A percentile compares a stretch with the other conserved stretches of the same genome.
phyloP scores from a whole-genome alignment of 2,113 vertebrate species.

The Vanacampus margaritifer region DNA sequence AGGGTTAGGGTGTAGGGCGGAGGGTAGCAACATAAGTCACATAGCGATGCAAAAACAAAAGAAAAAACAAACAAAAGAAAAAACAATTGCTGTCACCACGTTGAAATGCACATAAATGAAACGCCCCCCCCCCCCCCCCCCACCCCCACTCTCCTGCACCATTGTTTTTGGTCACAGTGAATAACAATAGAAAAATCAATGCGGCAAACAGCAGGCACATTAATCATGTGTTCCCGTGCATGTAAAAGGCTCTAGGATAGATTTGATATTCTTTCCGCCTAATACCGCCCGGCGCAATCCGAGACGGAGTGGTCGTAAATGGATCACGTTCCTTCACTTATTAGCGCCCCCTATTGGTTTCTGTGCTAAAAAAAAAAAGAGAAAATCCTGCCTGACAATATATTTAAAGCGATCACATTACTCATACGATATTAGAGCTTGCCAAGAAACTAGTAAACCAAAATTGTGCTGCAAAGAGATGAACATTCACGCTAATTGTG shows the following conservation, averaged over 20 bases:
- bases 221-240: constrained; percentile 51
- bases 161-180: constrained; percentile 46
- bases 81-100: constrained; percentile 35
- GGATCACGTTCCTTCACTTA: neutral
- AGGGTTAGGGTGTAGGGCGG: neutral
- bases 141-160: constrained; percentile 1
- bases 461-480: too few species aligned
- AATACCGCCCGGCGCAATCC: neutral
- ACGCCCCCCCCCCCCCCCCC: neutral
- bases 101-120: constrained; percentile 38
- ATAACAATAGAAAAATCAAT: constrained; percentile 41
- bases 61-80: neutral
- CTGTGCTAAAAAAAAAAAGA: neutral
- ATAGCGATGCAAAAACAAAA: neutral
- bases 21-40: neutral
- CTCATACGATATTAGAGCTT: too few species aligned
- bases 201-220: constrained; percentile 40
- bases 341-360: neutral
- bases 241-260: constrained; percentile 47
- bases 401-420: too few species aligned
- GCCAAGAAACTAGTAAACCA: too few species aligned
- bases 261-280: constrained; percentile 55
- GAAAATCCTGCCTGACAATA: neutral
- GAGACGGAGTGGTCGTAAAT: neutral
- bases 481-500: too few species aligned